Percentiles rank a stretch among this genome's conserved stretches.
Evolutionary conservation across 2,797 vertebrate genomes (phyloP).

Genomic region (Euthynnus affinis): DNA sequence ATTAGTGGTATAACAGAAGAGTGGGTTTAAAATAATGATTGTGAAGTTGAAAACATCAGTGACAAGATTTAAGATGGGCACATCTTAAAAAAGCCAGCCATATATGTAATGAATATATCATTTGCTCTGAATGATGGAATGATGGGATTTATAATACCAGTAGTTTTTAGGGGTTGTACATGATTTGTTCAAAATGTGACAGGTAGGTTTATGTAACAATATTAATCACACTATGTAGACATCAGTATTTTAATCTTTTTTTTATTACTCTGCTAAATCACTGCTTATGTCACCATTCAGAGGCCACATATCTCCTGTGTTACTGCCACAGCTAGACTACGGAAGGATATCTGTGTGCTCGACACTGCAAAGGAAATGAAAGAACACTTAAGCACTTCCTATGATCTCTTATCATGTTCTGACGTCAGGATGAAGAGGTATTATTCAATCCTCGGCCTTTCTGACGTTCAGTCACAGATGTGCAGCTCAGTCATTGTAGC

Average conservation of each 20-base stretch:
- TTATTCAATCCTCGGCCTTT: constrained; percentile 41
- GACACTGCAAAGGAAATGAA: constrained; percentile 67
- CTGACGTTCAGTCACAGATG: constrained; percentile 62
- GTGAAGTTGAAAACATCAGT: too few species aligned
- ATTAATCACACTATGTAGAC: constrained; percentile 1
- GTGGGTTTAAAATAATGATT: too few species aligned
- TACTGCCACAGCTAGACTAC: constrained; percentile 5
- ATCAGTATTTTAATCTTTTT: constrained; percentile 8
- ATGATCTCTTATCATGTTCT: constrained; percentile 32
- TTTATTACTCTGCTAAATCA: constrained; percentile 33
- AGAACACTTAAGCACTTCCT: constrained; percentile 53
- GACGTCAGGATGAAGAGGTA: constrained; percentile 48
- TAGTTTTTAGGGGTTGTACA: constrained; percentile 16
- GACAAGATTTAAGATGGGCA: too few species aligned
- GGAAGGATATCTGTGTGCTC: constrained; percentile 35
- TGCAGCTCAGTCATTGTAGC: constrained; percentile 34
- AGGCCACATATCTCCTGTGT: constrained; percentile 29
- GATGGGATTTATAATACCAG: constrained; percentile 21
- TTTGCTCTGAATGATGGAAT: background rate
- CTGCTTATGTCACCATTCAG: constrained; percentile 26
- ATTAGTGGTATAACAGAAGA: too few species aligned
- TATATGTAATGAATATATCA: background rate
- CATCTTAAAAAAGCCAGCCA: too few species aligned
- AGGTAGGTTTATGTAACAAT: constrained; percentile 1
- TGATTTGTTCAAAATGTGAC: background rate